phyloP scores from a whole-genome alignment of 2,797 vertebrate genomes.

The Poecilia picta region DNA sequence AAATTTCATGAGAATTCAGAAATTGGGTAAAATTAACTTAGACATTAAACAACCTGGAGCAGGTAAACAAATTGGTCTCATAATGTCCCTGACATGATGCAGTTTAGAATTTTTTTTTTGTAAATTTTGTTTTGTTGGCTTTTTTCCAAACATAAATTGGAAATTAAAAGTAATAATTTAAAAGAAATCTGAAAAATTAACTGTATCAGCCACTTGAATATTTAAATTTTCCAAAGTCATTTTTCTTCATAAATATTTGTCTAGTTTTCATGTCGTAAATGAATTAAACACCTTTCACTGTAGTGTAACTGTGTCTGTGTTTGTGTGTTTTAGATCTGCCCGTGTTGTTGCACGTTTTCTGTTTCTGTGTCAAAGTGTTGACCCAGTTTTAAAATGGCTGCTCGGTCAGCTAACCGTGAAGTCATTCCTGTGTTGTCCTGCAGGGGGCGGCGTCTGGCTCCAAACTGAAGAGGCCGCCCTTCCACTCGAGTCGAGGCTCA shows the following conservation, averaged over 20 bases:
- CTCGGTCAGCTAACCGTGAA: neutral
- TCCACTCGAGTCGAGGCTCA: constrained; percentile 96
- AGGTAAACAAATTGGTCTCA: neutral
- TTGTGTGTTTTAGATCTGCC: constrained; percentile 4
- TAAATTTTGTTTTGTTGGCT: neutral
- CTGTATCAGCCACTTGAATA: neutral
- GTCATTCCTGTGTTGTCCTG: constrained; percentile 37
- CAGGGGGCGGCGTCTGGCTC: constrained; percentile 89
- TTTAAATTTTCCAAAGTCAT: neutral
- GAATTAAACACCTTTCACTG: neutral
- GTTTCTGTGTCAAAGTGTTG: neutral
- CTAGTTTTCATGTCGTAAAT: neutral
- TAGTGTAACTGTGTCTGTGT: constrained; percentile 3
- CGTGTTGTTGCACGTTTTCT: neutral
- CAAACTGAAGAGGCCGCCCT: constrained; percentile 93
- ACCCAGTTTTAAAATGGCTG: neutral
- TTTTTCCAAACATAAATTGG: neutral
- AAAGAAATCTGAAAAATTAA: neutral
- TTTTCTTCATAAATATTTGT: neutral
- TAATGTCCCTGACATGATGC: neutral
- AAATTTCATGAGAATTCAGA: neutral
- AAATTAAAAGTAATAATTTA: neutral
- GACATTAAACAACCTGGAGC: neutral
- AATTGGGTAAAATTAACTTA: neutral
- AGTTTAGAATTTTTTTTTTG: neutral